Evolutionary conservation across 2,113 vertebrate genomes (phyloP).

Genomic region (Catharus fuscescens): DNA sequence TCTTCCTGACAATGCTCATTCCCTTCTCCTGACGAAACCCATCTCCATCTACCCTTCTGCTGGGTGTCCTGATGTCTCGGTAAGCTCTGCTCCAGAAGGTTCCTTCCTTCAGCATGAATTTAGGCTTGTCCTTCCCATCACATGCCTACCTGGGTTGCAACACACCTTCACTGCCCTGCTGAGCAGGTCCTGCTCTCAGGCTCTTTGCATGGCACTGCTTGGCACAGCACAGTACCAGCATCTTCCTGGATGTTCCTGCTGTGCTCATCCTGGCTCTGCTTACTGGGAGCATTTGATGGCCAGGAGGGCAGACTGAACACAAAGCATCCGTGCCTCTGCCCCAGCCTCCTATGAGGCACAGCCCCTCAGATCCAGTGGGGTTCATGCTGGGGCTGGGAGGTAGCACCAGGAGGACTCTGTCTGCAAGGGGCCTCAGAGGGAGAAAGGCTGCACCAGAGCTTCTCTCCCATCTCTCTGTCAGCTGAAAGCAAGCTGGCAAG

Average conservation of each 20-base stretch:
- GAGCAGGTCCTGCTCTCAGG: not conserved
- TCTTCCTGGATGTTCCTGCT: not conserved
- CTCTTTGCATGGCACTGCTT: not conserved
- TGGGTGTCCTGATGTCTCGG: not conserved
- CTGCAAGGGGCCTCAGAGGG: not conserved
- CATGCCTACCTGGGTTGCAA: not conserved
- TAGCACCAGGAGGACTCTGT: not conserved
- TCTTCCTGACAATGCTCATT: not conserved
- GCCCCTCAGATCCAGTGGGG: not conserved
- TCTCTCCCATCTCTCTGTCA: not conserved
- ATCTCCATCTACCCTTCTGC: not conserved
- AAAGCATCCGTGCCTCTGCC: not conserved
- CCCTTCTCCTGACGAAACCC: not conserved
- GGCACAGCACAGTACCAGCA: fast-evolving
- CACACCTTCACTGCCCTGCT: not conserved
- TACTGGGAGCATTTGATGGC: not conserved
- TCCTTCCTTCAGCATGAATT: not conserved
- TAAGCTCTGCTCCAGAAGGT: not conserved
- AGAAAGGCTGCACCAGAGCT: not conserved
- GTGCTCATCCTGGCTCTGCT: fast-evolving
- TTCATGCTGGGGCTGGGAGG: not conserved
- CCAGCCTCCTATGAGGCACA: not conserved
- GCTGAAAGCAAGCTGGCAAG: not conserved
- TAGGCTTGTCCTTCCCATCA: not conserved
- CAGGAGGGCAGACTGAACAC: not conserved